Conservation (phyloP, 1,140 invertebrate genomes). For the Drosophila mojavensis region DNA sequence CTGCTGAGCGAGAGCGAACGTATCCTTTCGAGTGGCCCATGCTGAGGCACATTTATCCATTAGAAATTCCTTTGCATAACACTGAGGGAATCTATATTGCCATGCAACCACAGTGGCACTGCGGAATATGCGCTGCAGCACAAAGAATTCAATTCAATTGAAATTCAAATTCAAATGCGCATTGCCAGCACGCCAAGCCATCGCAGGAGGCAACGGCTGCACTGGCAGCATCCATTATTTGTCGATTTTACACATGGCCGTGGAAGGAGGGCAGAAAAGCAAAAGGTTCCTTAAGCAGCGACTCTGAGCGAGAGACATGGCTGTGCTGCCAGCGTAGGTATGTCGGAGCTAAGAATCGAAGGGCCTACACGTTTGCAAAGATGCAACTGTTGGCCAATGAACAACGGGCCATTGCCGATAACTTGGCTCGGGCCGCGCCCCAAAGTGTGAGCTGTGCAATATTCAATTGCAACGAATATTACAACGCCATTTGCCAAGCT, state of each 20-base stretch:
- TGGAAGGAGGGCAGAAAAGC: slow-evolving; percentile 33
- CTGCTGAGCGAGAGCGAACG: not conserved
- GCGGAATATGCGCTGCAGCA: slow-evolving; percentile 69
- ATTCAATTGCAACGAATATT: slow-evolving; percentile 63
- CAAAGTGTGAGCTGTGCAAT: slow-evolving; percentile 44
- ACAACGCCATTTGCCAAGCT: slow-evolving; percentile 70
- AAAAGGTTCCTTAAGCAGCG: slow-evolving; percentile 20
- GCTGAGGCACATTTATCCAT: slow-evolving; percentile 52
- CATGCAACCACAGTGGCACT: slow-evolving; percentile 58
- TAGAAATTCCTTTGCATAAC: slow-evolving; percentile 74
- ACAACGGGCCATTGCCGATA: slow-evolving; percentile 54
- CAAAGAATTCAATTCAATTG: slow-evolving; percentile 83
- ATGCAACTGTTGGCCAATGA: slow-evolving; percentile 61
- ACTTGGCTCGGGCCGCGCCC: slow-evolving; percentile 33
- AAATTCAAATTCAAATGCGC: slow-evolving; percentile 83
- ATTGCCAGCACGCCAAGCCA: slow-evolving; percentile 59
- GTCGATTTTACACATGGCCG: slow-evolving; percentile 67
- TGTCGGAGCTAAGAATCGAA: slow-evolving; percentile 4
- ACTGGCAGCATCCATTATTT: slow-evolving; percentile 64
- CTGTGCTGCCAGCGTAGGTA: not conserved
- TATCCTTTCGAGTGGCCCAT: not conserved
- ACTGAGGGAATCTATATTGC: slow-evolving; percentile 74
- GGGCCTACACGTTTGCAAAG: slow-evolving; percentile 56
- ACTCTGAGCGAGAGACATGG: not conserved
- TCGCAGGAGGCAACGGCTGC: slow-evolving; percentile 40